Evolutionary conservation across 2,888 invertebrate species (phyloP).

Genomic region (Trissolcus brochymenae): DNA sequence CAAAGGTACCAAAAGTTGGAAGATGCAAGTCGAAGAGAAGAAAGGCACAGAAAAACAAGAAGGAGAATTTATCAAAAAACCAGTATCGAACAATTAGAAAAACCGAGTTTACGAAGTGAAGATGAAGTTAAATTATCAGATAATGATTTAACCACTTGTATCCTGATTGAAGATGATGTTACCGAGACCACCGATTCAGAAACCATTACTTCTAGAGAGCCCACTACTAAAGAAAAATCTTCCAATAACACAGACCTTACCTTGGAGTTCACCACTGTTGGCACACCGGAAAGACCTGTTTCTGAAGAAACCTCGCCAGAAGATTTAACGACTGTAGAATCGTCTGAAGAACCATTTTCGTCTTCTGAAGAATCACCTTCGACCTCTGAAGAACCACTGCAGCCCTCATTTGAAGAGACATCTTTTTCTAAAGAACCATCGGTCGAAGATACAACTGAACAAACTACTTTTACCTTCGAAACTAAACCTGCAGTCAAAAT

Average conservation of each 20-base stretch:
- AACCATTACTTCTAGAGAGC: too few relatives aligned
- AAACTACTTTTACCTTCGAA: neutral
- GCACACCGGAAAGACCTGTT: constrained; percentile 2
- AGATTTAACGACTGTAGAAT: neutral
- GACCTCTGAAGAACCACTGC: neutral
- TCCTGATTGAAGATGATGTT: constrained; percentile 11
- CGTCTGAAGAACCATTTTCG: neutral
- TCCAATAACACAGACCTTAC: too few relatives aligned
- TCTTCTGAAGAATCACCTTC: constrained; percentile 5
- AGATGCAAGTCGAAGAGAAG: neutral
- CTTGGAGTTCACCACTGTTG: too few relatives aligned
- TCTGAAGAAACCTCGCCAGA: neutral
- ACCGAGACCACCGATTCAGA: neutral
- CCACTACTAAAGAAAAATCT: too few relatives aligned
- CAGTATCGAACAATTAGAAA: constrained; percentile 7
- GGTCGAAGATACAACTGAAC: neutral
- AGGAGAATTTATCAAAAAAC: constrained; percentile 1
- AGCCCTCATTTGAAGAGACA: neutral
- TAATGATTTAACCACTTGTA: constrained; percentile 36
- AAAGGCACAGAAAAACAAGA: constrained; percentile 3
- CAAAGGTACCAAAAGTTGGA: neutral
- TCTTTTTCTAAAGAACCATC: neutral
- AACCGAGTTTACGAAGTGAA: neutral
- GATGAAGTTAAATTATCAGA: constrained; percentile 1
- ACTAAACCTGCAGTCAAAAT: neutral